phyloP scores from a whole-genome alignment of 1,140 invertebrate species.

The Drosophila burlai region DNA sequence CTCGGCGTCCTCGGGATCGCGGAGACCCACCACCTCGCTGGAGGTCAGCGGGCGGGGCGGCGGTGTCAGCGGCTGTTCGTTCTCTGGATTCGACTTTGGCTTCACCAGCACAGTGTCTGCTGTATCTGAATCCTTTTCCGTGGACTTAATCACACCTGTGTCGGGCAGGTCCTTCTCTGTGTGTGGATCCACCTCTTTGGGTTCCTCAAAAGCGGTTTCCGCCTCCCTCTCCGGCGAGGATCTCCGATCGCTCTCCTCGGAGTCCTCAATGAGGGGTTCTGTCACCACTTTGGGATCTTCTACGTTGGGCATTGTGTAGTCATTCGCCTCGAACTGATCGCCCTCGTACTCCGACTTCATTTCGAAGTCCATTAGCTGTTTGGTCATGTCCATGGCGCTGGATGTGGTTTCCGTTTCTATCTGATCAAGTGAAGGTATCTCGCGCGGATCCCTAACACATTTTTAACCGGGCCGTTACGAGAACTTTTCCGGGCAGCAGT shows the following conservation, averaged over 20 bases:
- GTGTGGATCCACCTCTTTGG: neutral
- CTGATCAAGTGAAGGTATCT: conserved; percentile 12
- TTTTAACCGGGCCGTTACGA: conserved; percentile 11
- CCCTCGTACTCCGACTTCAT: conserved; percentile 60
- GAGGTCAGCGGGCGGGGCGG: conserved; percentile 78
- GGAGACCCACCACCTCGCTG: conserved; percentile 75
- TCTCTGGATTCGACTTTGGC: conserved; percentile 26
- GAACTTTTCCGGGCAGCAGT: conserved; percentile 39
- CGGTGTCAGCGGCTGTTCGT: conserved; percentile 62
- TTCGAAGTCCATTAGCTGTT: conserved; percentile 77
- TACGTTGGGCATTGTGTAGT: conserved; percentile 52
- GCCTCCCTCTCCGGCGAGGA: conserved; percentile 7
- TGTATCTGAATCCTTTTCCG: conserved; percentile 14
- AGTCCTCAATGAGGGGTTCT: neutral
- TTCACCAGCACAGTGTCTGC: conserved; percentile 16
- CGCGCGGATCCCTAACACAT: conserved; percentile 44
- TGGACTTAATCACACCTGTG: conserved; percentile 5
- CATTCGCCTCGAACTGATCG: conserved; percentile 59
- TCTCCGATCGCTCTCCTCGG: conserved; percentile 8
- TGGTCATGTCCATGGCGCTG: conserved; percentile 80
- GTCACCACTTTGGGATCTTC: conserved; percentile 47
- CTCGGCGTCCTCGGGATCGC: conserved; percentile 65
- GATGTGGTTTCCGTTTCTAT: conserved; percentile 17
- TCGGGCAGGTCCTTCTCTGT: neutral
- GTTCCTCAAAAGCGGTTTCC: conserved; percentile 17